Evolutionary conservation across 1,140 invertebrate genomes (phyloP), one percentile per base, ranked within the genome.

Genomic region (Hyles euphorbiae): DNA sequence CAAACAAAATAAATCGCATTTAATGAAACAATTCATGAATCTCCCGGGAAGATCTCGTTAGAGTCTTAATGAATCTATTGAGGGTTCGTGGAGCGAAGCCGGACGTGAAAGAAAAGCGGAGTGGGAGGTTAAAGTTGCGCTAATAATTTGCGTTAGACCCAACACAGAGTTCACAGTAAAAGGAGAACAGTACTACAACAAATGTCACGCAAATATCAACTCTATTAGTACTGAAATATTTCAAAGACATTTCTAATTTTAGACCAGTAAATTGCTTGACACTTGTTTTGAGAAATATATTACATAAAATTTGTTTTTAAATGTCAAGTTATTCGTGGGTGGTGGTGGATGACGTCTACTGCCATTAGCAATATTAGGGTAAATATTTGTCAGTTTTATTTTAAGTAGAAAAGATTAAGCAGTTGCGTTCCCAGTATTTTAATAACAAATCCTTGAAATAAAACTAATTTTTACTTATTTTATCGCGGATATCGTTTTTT

Each of bases 51-150:
- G 78, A 87, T 87, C 83, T 88, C 83, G 86, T 88, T 88, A 88
- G 76, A 80, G 76, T 79, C 78, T 82, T 88, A 88, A 88, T 88
- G 83, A 88, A 84, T 88, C 82, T 88, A 88, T 88, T 87, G 83
- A 88, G 77, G 81, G 76, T 78, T 76, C 71, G 70, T 71, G 67
- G 72, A 83, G 82, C 80, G 82, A 62, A 68, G 70, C 68, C 67
- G 68, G 72, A 68, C 68, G 64, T 56, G 70, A 78, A 81, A 78
- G 76, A 83, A 79, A 75, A 65, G 70, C 58, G 69, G 61, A 58
- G 67, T 67, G 68, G 67, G 65, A 63, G 71, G 70, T 70, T 72
- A 67, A 62, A 71, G 68, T 73, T 71, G 66, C 62, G 71, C 77
- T 78, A 79, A 81, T 81, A 78, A 81, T 78, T 78, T 78, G 68